A percentile compares a stretch with the other conserved stretches of the same genome.
phyloP scores from a whole-genome alignment of 2,113 vertebrate genomes.

The Clarias magur region DNA sequence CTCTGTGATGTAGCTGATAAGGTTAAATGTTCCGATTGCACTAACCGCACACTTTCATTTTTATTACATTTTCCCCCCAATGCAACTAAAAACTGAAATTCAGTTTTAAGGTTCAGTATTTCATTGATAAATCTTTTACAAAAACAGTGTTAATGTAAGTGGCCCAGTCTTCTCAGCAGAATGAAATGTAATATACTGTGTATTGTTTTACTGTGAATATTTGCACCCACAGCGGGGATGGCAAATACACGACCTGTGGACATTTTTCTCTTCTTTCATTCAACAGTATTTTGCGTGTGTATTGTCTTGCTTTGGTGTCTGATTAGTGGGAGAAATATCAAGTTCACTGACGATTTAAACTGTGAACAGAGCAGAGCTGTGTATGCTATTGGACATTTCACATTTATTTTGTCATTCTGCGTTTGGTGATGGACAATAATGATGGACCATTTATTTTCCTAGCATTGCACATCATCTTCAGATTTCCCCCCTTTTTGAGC shows the following conservation, averaged over 20 bases:
- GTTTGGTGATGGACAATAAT: background rate
- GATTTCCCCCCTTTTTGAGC: no score
- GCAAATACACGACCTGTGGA: conserved; percentile 30
- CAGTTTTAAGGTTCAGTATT: background rate
- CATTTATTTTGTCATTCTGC: background rate
- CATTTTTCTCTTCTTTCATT: conserved; percentile 28
- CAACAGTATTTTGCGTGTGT: conserved; percentile 8
- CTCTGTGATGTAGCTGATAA: background rate
- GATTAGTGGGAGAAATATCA: background rate
- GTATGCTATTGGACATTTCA: background rate
- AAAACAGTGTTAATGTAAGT: conserved; percentile 25
- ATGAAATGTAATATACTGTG: conserved; percentile 66
- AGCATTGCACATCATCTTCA: background rate
- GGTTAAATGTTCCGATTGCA: background rate
- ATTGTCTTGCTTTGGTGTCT: background rate
- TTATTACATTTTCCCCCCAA: background rate
- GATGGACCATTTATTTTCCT: background rate
- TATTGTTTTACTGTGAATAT: conserved; percentile 68
- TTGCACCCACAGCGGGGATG: conserved; percentile 31
- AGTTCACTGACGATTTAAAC: conserved; percentile 30
- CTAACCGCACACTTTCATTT: background rate
- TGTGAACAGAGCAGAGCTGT: conserved; percentile 41
- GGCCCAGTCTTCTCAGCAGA: conserved; percentile 62
- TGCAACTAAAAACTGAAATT: conserved; percentile 9
- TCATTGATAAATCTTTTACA: background rate